phyloP scores from a whole-genome alignment of 1,140 invertebrate genomes.

The Penaeus vannamei region DNA sequence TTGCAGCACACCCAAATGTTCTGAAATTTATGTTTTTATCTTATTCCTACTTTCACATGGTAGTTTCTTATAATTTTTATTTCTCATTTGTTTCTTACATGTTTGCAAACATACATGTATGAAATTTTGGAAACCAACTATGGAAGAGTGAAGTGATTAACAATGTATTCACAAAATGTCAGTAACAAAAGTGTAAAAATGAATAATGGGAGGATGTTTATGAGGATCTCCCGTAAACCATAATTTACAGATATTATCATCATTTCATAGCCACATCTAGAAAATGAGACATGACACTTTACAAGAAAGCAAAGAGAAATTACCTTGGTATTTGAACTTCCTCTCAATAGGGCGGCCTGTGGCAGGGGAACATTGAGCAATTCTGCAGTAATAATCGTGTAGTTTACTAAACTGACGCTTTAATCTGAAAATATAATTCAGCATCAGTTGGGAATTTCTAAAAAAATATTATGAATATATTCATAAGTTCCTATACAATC shows the following conservation, averaged over 20 bases:
- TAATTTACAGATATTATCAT: background rate
- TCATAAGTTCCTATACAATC: background rate
- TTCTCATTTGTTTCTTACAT: too few relatives aligned
- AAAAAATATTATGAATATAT: background rate
- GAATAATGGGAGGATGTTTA: too few relatives aligned
- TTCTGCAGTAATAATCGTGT: constrained; percentile 62
- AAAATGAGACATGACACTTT: background rate
- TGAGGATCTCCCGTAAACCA: background rate
- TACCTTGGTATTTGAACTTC: constrained; percentile 64
- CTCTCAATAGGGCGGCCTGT: constrained; percentile 65
- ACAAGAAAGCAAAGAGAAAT: background rate
- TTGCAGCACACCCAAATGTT: too few relatives aligned
- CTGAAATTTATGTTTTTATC: too few relatives aligned
- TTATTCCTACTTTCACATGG: too few relatives aligned
- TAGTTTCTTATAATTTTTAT: too few relatives aligned
- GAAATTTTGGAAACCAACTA: too few relatives aligned
- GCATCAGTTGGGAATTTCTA: background rate
- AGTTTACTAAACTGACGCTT: constrained; percentile 65
- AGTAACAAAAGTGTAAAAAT: too few relatives aligned
- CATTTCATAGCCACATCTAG: background rate
- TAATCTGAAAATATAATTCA: constrained; percentile 47
- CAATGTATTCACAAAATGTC: too few relatives aligned
- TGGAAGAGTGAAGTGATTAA: too few relatives aligned
- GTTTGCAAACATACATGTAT: too few relatives aligned
- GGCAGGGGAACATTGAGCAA: constrained; percentile 60